A percentile compares a stretch with the other conserved stretches of the same genome.
Conservation (phyloP, 1,140 invertebrate genomes). For the Lineus longissimus region DNA sequence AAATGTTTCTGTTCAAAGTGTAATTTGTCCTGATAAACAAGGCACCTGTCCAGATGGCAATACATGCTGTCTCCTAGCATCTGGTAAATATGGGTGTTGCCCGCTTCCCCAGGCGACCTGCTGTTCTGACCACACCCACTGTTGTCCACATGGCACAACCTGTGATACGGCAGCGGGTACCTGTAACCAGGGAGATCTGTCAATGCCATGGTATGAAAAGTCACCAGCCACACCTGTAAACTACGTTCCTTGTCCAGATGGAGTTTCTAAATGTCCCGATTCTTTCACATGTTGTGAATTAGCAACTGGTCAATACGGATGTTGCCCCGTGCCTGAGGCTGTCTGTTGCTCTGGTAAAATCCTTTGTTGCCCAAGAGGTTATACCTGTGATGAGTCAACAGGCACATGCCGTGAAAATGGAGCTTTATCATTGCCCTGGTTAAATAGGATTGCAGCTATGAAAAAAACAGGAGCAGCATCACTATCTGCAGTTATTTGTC, state of each 20-base stretch:
- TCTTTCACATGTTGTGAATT: constrained; percentile 39
- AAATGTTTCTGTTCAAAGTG: no score
- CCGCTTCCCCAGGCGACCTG: constrained; percentile 36
- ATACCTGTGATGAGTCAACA: no score
- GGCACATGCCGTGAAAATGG: no score
- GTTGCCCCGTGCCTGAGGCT: constrained; percentile 44
- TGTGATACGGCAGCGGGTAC: constrained; percentile 22
- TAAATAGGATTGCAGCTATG: no score
- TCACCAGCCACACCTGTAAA: constrained; percentile 6
- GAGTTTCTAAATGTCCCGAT: constrained; percentile 30
- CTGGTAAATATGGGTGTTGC: constrained; percentile 52
- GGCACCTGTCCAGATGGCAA: constrained; percentile 5
- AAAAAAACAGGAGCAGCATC: no score
- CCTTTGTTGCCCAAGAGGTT: no score
- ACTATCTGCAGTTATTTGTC: neutral
- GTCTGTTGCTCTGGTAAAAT: no score
- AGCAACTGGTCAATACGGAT: constrained; percentile 29
- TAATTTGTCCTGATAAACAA: constrained; percentile 20
- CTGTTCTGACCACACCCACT: constrained; percentile 8
- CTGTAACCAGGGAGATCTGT: constrained; percentile 23
- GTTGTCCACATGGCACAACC: neutral
- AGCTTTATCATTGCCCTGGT: no score
- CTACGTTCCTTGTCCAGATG: neutral
- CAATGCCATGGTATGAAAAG: constrained; percentile 20
- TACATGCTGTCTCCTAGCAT: constrained; percentile 38